Base-by-base conservation (phyloP, 1,140 invertebrate genomes). In the Antheraea mylitta region DNA sequence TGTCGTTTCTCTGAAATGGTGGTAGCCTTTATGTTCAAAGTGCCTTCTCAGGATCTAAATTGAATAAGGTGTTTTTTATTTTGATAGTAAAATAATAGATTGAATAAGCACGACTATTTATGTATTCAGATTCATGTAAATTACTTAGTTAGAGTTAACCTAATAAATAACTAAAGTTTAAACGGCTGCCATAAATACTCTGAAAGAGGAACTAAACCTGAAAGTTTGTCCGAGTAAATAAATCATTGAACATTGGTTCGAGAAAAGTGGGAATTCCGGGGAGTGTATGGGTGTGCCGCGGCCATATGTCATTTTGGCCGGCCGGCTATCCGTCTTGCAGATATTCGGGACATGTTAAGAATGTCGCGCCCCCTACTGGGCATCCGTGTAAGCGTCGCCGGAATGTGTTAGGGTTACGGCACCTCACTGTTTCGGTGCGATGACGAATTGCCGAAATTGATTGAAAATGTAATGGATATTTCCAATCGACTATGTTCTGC, bases 301-400 rank as follows among this genome's bases (percentile, higher is more conserved):
- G 74, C 85, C 79, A 86, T 88, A 87, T 86, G 85, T 88, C 86
- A 87, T 86, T 71, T 83, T 75, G 80, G 81, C 81, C 82, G 81
- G 83, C 78, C 80, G 70, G 77, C 79, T 83, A 87, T 89, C 84
- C 83, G 85, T 89, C 86, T 89, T 86, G 86, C 82, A 89, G 87
- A 89, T 87, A 89, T 89, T 87, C 81, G 73, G 78, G 73, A 61
- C 81, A 82, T 89, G 77, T 82, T 75, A 83, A 76, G 86, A 87
- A 87, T 85, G 85, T 73, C 75, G 68, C 75, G 70, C 68, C 77
- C 75, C 75, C 67, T 63, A 22, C 37, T 61, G 18, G 77, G 80
- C 78, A 81, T 80, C 73, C 74, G 77, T 68, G 76, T 76, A 73
- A 53, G 45, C 45, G 45, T 53, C 45, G 45, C 11, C 45, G 45